A percentile compares a stretch with the other conserved stretches of the same genome.
phyloP scores from a whole-genome alignment of 2,113 vertebrate genomes.

The Petaurus breviceps region DNA sequence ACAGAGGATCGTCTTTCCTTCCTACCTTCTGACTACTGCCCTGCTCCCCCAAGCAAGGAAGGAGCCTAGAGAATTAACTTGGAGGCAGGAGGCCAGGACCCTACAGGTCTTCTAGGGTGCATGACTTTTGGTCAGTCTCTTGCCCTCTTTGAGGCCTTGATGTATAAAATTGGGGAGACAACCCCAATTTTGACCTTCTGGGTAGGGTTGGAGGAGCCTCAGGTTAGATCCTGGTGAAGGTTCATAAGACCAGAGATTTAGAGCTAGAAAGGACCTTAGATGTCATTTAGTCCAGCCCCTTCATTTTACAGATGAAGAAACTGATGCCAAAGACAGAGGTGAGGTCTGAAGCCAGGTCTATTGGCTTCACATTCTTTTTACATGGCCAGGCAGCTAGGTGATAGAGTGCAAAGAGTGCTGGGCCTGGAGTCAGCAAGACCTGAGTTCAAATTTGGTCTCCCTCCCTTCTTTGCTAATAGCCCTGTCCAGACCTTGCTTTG shows the following conservation, averaged over 20 bases:
- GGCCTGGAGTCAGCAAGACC: neutral
- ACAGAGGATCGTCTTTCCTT: neutral
- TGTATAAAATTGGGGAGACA: slow-evolving; percentile 15
- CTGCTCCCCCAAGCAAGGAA: neutral
- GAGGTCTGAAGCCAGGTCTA: slow-evolving; percentile 8
- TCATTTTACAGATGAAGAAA: neutral
- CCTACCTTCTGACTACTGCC: neutral
- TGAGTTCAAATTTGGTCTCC: neutral
- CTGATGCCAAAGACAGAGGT: neutral
- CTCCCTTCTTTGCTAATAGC: neutral
- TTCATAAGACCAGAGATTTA: neutral
- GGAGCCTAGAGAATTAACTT: neutral
- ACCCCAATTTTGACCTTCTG: neutral
- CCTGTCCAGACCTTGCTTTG: neutral
- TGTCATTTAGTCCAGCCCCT: neutral
- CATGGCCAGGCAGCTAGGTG: neutral
- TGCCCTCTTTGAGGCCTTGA: neutral
- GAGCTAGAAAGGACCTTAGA: neutral
- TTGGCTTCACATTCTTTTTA: neutral
- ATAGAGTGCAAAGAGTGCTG: neutral
- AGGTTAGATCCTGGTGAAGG: neutral
- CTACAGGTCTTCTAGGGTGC: neutral
- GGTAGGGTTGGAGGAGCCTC: neutral
- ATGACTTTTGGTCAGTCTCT: neutral
- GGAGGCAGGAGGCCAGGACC: neutral